These are phyloP conservation scores for Serilophus lunatus DNA, from an alignment of 2,113 vertebrate genomes.

Conservation along the genomic window DNA sequence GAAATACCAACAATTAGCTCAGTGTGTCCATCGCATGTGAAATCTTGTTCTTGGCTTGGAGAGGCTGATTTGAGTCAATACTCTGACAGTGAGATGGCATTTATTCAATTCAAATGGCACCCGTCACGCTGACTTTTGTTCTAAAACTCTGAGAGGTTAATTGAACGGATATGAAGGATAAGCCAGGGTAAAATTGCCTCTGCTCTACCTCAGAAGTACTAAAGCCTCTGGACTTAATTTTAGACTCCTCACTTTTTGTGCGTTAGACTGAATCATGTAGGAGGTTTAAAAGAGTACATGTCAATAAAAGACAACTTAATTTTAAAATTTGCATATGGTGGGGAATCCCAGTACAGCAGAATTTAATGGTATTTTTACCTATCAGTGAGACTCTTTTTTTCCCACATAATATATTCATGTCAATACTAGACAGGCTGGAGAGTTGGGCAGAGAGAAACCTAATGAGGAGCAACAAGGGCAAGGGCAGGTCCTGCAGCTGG, in stretches of 20 bases:
- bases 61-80: conserved; percentile 35
- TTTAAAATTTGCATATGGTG: background rate
- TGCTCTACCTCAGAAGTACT: conserved; percentile 52
- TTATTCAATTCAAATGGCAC: conserved; percentile 69
- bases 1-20: conserved; percentile 10
- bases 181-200: conserved; percentile 50
- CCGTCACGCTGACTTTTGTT: conserved; percentile 53
- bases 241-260: conserved; percentile 21
- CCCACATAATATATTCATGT: background rate
- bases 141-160: conserved; percentile 68
- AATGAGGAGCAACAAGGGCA: background rate
- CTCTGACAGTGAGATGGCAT: conserved; percentile 53
- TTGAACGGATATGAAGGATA: conserved; percentile 71
- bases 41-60: background rate
- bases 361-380: background rate
- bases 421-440: too few species aligned
- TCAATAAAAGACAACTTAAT: conserved; percentile 25
- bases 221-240: conserved; percentile 61
- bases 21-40: conserved; percentile 10
- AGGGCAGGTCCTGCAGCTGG: background rate
- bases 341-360: background rate
- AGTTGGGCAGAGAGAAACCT: background rate
- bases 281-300: conserved; percentile 38
- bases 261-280: conserved; percentile 5
- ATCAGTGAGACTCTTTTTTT: background rate